phyloP scores from a whole-genome alignment of 2,113 vertebrate species.

The Nothobranchius kuhntae region DNA sequence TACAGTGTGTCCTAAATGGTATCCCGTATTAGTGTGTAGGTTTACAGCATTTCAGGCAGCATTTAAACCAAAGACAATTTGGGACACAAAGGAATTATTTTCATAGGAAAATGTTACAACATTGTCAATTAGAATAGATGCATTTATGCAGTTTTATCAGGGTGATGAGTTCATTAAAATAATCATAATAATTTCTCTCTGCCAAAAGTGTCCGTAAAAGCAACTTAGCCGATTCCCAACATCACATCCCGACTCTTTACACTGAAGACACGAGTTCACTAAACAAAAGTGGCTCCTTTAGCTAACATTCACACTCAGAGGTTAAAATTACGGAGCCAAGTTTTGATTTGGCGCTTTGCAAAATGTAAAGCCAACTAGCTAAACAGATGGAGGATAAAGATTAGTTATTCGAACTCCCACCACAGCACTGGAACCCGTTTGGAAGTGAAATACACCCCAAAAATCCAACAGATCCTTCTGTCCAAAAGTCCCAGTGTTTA shows the following conservation, averaged over 20 bases:
- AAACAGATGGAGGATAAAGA: slow-evolving; percentile 23
- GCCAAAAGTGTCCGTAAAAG: neutral
- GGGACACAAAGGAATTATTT: too few relatives aligned
- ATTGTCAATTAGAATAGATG: too few relatives aligned
- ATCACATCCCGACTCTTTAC: too few relatives aligned
- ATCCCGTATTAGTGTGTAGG: too few relatives aligned
- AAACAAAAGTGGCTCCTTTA: slow-evolving; percentile 10
- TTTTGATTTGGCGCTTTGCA: slow-evolving; percentile 5
- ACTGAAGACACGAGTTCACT: neutral
- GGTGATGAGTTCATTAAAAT: neutral
- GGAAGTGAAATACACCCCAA: slow-evolving; percentile 34
- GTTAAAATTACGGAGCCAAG: slow-evolving; percentile 13
- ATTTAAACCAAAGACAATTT: too few relatives aligned
- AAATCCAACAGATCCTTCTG: neutral
- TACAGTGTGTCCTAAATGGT: too few relatives aligned
- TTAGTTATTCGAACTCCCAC: slow-evolving; percentile 26
- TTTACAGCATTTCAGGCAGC: too few relatives aligned
- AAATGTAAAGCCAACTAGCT: slow-evolving; percentile 25
- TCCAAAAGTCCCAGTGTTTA: slow-evolving; percentile 3
- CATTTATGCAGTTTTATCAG: neutral
- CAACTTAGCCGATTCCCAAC: neutral
- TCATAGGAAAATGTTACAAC: too few relatives aligned
- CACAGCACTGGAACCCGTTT: slow-evolving; percentile 16
- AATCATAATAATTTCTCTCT: neutral
- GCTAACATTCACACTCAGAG: slow-evolving; percentile 12